These are phyloP conservation scores for Drosophila subquinaria DNA, from an alignment of 2,888 invertebrate genomes.

Conservation along the genomic window DNA sequence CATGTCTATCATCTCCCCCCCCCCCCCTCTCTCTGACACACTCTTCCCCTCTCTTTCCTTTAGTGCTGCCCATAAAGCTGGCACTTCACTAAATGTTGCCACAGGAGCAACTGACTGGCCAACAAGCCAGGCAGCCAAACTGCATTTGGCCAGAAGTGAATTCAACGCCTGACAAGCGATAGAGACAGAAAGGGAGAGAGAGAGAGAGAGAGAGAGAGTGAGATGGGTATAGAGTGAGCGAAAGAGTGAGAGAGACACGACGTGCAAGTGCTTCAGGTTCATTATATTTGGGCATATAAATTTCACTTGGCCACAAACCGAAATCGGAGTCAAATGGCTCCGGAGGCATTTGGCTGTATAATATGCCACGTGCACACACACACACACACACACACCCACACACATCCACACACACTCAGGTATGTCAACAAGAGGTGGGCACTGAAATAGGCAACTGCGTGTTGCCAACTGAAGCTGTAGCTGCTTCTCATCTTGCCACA, in stretches of 20 bases:
- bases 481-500: conserved; percentile 14
- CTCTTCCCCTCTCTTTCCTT: background rate
- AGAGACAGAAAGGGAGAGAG: background rate
- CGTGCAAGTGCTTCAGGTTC: conserved; percentile 77
- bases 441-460: conserved; percentile 36
- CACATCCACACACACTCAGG: conserved; percentile 3
- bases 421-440: conserved; percentile 17
- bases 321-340: conserved; percentile 81
- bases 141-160: conserved; percentile 60
- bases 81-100: conserved; percentile 22
- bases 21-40: background rate
- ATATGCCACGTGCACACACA: conserved; percentile 59
- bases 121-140: conserved; percentile 54
- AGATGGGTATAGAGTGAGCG: background rate
- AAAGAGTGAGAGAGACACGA: conserved; percentile 17
- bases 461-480: conserved; percentile 9
- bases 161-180: conserved; percentile 12
- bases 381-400: conserved; percentile 20
- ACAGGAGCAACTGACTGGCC: conserved; percentile 20
- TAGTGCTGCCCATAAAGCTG: background rate
- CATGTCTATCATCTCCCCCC: background rate
- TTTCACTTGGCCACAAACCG: conserved; percentile 80
- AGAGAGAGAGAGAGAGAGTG: background rate
- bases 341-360: conserved; percentile 69
- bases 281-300: conserved; percentile 81